Evolutionary conservation across 1,140 invertebrate species (phyloP).

Genomic region (Cardiocondyla obscurior): DNA sequence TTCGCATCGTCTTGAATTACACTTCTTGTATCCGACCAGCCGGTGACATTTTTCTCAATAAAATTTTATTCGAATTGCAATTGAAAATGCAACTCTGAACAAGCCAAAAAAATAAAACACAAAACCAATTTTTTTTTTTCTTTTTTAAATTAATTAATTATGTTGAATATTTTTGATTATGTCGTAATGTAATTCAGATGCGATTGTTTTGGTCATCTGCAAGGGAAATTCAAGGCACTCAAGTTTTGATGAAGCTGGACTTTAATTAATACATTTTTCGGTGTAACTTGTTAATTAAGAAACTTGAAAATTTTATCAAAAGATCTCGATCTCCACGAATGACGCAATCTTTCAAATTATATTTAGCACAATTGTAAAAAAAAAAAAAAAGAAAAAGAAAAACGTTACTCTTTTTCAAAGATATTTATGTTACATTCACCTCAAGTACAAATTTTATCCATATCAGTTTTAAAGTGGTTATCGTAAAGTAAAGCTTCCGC

Average conservation of each 20-base stretch:
- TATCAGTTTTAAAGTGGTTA: neutral
- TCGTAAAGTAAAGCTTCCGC: neutral
- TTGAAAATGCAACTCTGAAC: neutral
- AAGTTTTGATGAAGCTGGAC: neutral
- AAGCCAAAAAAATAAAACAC: neutral
- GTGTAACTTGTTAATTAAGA: neutral
- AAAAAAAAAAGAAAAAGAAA: neutral
- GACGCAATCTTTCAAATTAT: slow-evolving; percentile 4
- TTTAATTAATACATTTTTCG: neutral
- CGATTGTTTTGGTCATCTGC: neutral
- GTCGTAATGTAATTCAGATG: neutral
- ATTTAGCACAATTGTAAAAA: neutral
- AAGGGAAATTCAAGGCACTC: neutral
- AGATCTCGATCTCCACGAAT: neutral
- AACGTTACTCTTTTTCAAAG: slow-evolving; percentile 3
- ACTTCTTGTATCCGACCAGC: neutral
- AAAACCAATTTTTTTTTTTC: neutral
- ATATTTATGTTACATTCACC: neutral
- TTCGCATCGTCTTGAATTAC: neutral
- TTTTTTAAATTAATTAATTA: neutral
- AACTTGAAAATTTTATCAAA: slow-evolving; percentile 12
- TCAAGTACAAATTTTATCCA: slow-evolving; percentile 7
- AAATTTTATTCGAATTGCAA: neutral
- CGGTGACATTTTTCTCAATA: neutral
- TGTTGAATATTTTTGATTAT: neutral